Evolutionary conservation across 2,113 vertebrate species (phyloP), one percentile per base, ranked within the genome.

Genomic region (Pao palembangensis): DNA sequence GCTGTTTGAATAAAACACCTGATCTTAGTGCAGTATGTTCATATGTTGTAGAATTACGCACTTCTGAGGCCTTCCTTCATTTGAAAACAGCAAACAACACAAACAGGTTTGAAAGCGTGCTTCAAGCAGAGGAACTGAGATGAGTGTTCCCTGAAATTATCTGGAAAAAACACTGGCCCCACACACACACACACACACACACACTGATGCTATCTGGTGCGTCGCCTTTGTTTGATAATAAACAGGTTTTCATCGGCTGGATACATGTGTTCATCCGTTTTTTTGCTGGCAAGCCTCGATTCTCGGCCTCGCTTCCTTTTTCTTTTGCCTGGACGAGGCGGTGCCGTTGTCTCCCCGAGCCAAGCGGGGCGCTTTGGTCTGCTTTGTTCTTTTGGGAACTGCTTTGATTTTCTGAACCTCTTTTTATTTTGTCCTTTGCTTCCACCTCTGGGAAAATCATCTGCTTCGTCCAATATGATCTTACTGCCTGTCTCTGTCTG

Each of bases 181-280:
- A 25, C 23, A 25, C 23, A 44, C 42, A 44, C 42, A 17, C 55
- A 20, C 15, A 28, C 46, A 17, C 46, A 52, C 52, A 38, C 19
- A 18, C 28, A 42, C 8, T 1, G 34, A 41, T 51, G 49, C 51
- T 80, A 76, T 75, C 66, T 84, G 4, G 18, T 79, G 42, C 47
- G 20, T 62, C 82, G 85, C 69, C 75, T 88, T 66, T 91, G 90
- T 74, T 91, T 91, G 67, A 92, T 91, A 38, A 47, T 44, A 57
- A 92, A 90, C 51, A 92, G 87, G 76, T 92, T 84, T 62, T 91
- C 90, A 14, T 91, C 88, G 0, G 64, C 55, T 11, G 83, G 78
- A 61, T 81, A 75, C 69, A 64, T 54, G 18, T 66, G 49, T 1
- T 50, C 44, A 0, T 4, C 41, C 2, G 0, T 7, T 20, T 58